These are phyloP conservation scores for Cyphomyrmex costatus DNA, from an alignment of 1,140 invertebrate genomes.

Conservation along the genomic window DNA sequence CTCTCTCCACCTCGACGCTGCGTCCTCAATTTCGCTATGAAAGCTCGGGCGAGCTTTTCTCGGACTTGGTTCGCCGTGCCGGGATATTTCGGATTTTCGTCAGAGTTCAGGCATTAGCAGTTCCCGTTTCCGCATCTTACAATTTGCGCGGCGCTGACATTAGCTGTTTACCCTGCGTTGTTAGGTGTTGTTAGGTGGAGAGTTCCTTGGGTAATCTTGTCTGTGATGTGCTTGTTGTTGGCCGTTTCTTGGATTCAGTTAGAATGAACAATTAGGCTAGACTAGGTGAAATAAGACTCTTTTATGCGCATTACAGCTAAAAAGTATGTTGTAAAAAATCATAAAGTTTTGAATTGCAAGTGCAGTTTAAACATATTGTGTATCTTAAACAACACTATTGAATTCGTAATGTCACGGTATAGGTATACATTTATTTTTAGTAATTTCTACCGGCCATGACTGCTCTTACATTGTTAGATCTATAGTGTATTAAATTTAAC, in stretches of 20 bases:
- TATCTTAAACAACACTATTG: no score
- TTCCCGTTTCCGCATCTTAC: conserved; percentile 19
- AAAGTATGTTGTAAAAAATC: not conserved
- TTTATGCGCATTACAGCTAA: not conserved
- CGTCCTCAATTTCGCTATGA: conserved; percentile 14
- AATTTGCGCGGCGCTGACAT: conserved; percentile 20
- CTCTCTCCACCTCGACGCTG: not conserved
- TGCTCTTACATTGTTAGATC: no score
- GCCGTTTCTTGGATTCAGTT: not conserved
- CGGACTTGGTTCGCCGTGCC: not conserved
- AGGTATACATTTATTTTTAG: no score
- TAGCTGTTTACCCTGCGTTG: not conserved
- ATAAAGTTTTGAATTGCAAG: not conserved
- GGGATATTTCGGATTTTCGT: conserved; percentile 52
- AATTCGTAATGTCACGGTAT: no score
- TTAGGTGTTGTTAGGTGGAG: not conserved
- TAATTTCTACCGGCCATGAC: no score
- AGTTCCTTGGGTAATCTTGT: conserved; percentile 23
- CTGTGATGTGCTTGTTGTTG: not conserved
- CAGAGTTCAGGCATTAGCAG: conserved; percentile 25
- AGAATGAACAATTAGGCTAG: not conserved
- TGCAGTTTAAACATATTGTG: not conserved
- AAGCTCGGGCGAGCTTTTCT: conserved; percentile 28
- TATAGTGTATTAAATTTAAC: no score
- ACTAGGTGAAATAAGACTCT: not conserved